Evolutionary conservation across 2,888 invertebrate species (phyloP).

Genomic region (Heliconius erato): DNA sequence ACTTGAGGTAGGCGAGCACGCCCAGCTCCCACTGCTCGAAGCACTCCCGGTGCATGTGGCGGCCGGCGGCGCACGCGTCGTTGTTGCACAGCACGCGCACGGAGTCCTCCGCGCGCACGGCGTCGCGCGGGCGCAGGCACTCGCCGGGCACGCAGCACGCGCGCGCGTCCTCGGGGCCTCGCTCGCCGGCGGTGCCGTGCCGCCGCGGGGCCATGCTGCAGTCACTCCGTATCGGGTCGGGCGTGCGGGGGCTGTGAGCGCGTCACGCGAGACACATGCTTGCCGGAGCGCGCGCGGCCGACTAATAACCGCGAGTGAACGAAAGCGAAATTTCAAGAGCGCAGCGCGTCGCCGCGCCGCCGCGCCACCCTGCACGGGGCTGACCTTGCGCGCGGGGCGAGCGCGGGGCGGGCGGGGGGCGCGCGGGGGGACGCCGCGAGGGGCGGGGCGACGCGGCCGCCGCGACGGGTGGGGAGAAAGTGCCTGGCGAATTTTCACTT

Average conservation of each 20-base stretch:
- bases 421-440: constrained; percentile 71
- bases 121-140: constrained; percentile 90
- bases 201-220: constrained; percentile 83
- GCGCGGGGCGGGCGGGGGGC: constrained; percentile 57
- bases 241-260: constrained; percentile 69
- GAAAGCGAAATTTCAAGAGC: constrained; percentile 91
- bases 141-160: constrained; percentile 95
- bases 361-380: constrained; percentile 63
- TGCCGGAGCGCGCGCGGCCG: constrained; percentile 86
- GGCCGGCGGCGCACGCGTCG: constrained; percentile 94
- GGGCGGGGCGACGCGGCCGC: constrained; percentile 64
- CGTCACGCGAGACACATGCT: constrained; percentile 87
- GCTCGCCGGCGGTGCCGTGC: constrained; percentile 82
- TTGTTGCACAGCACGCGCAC: constrained; percentile 97
- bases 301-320: constrained; percentile 86
- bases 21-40: constrained; percentile 97
- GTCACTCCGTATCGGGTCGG: constrained; percentile 70
- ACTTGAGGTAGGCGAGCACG: constrained; percentile 94
- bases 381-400: constrained; percentile 56
- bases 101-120: constrained; percentile 89
- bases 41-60: constrained; percentile 98
- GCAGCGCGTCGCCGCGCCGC: constrained; percentile 81
- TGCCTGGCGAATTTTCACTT: constrained; percentile 84
- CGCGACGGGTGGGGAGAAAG: constrained; percentile 82
- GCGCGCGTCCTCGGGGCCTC: constrained; percentile 82